Base-by-base conservation (phyloP, 1,140 invertebrate species). In the Ganaspis sp. region DNA sequence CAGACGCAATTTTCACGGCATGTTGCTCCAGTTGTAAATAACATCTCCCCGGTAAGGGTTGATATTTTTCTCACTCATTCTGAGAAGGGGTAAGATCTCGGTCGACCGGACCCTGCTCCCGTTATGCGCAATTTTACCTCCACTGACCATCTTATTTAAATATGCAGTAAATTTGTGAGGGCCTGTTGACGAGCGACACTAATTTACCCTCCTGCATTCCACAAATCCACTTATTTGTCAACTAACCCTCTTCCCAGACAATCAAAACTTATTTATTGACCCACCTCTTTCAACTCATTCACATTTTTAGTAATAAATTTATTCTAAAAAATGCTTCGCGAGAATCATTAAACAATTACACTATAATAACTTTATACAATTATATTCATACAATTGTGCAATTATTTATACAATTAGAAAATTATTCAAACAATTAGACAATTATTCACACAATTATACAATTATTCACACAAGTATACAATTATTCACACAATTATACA, bases 1-100 rank as follows among this genome's bases (percentile, higher is more conserved):
- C 76, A 79, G 78, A 72, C 81, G 81, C 78, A 83, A 84, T 83
- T 81, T 81, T 77, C 79, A 78, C 76, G 54, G 29, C 40, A 38
- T 42, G 70, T 29, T 87, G 86, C 87, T 89, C 88, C 75, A 89
- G 87, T 90, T 89, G 86, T 88, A 87, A 89, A 88, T 89, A 89
- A 86, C 76, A 74, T 76, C 58, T 78, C 69, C 19, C 37, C 37
- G 26, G 19, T 49, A 84, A 87, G 85, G 83, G 85, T 86, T 85
- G 82, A 79, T 80, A 77, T 81, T 78, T 64, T 64, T 29, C 70
- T 64, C 69, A 69, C 69, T 42, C 15, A 70, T 34, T 42, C 0
- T 45, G 12, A 69, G 70, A 54, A 74, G 79, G 70, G 74, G 42
- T 38, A 21, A 53, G 23, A 40, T 45, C n/a, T 12, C 9, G 72